Evolutionary conservation across 2,888 invertebrate genomes (phyloP).

Genomic region (Phania funesta): DNA sequence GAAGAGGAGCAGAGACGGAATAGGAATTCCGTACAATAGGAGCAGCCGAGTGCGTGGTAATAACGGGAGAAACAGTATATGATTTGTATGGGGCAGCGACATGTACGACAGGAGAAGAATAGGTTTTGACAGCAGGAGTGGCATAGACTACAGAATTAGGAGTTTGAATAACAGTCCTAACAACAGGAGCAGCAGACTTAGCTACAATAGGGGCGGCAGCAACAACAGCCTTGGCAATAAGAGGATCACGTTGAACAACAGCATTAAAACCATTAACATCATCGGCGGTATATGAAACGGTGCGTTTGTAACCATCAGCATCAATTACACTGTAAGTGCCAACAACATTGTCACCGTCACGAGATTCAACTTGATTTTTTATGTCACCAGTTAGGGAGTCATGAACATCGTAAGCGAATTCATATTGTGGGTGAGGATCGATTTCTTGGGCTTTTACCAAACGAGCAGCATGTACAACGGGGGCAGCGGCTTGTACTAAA

Average conservation of each 20-base stretch:
- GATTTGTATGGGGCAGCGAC: no score
- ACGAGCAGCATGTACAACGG: conserved; percentile 39
- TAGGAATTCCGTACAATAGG: background rate
- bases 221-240: conserved; percentile 70
- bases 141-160: conserved; percentile 3
- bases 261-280: conserved; percentile 82
- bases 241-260: conserved; percentile 81
- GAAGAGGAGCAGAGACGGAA: conserved; percentile 22
- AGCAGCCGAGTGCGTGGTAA: background rate
- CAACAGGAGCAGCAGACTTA: conserved; percentile 25
- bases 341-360: conserved; percentile 81
- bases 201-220: conserved; percentile 69
- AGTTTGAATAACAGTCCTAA: conserved; percentile 14
- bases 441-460: conserved; percentile 69
- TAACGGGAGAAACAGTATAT: no score
- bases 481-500: conserved; percentile 40
- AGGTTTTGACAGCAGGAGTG: conserved; percentile 60
- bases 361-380: conserved; percentile 81
- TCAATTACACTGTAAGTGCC: conserved; percentile 82
- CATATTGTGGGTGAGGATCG: conserved; percentile 77
- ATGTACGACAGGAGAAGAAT: background rate
- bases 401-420: conserved; percentile 81
- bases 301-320: conserved; percentile 82
- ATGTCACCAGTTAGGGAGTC: conserved; percentile 82
- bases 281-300: conserved; percentile 82